These are phyloP conservation scores for Pinna nobilis DNA, from an alignment of 1,140 invertebrate species.

Conservation along the genomic window DNA sequence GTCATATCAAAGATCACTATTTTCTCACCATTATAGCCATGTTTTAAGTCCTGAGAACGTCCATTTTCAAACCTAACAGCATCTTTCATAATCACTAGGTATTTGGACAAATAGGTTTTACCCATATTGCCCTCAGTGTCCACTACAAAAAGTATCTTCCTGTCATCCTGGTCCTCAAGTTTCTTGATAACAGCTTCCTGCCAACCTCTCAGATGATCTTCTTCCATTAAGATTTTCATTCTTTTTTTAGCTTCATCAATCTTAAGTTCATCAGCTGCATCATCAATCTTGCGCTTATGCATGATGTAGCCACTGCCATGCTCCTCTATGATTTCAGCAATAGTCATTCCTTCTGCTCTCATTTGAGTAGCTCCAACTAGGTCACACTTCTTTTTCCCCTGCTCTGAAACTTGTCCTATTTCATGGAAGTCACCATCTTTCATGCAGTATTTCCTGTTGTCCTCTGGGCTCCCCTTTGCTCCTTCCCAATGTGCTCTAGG, in stretches of 20 bases:
- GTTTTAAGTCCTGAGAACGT: too few species aligned
- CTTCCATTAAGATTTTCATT: too few species aligned
- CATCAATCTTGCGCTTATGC: neutral
- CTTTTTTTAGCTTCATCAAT: too few species aligned
- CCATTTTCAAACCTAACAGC: neutral
- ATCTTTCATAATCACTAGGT: neutral
- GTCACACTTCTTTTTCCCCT: neutral
- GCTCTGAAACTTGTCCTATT: neutral
- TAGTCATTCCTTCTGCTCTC: neutral
- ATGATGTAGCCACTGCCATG: neutral
- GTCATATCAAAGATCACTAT: too few species aligned
- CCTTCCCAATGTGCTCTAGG: too few species aligned
- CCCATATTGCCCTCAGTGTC: neutral
- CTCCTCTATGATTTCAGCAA: neutral
- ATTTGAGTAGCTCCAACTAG: neutral
- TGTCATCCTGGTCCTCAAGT: neutral
- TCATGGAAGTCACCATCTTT: neutral
- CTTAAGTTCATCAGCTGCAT: neutral
- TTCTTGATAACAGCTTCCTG: too few species aligned
- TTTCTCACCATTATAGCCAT: too few species aligned
- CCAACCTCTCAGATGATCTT: neutral
- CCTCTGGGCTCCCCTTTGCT: too few species aligned
- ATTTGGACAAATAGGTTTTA: neutral
- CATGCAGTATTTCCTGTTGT: neutral
- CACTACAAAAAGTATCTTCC: neutral